Conservation (phyloP, 2,888 invertebrate genomes). For the Patella caerulea region DNA sequence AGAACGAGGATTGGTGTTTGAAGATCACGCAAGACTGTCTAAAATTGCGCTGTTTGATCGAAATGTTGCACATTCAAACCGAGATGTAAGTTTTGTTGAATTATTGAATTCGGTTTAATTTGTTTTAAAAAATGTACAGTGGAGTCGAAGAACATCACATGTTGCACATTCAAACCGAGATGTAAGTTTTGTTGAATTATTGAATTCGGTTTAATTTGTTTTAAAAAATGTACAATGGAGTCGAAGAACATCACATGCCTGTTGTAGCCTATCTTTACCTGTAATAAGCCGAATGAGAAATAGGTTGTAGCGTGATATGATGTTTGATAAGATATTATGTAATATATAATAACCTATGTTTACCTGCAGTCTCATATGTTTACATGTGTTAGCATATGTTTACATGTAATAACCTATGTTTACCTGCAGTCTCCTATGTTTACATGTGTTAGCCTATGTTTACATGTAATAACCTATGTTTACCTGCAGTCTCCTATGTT, state of each 20-base stretch:
- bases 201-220: too few species aligned
- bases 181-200: too few species aligned
- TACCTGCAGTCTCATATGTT: too few species aligned
- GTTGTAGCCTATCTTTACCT: neutral
- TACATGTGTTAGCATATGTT: neutral
- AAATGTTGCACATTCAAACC: constrained; percentile 47
- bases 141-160: too few species aligned
- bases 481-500: too few species aligned
- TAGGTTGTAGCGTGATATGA: neutral
- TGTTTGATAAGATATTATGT: neutral
- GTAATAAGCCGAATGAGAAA: neutral
- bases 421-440: neutral
- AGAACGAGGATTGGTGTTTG: constrained; percentile 23
- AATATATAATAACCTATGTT: too few species aligned
- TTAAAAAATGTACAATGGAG: too few species aligned
- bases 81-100: constrained; percentile 25
- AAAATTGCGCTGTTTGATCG: constrained; percentile 37
- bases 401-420: neutral
- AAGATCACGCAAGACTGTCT: constrained; percentile 29
- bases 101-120: neutral
- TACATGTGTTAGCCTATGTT: neutral
- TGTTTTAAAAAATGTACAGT: neutral
- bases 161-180: too few species aligned
- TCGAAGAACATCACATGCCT: too few species aligned
- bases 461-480: too few species aligned